These are phyloP conservation scores for Xestia sexstrigata DNA, from an alignment of 2,888 invertebrate genomes.

Conservation along the genomic window DNA sequence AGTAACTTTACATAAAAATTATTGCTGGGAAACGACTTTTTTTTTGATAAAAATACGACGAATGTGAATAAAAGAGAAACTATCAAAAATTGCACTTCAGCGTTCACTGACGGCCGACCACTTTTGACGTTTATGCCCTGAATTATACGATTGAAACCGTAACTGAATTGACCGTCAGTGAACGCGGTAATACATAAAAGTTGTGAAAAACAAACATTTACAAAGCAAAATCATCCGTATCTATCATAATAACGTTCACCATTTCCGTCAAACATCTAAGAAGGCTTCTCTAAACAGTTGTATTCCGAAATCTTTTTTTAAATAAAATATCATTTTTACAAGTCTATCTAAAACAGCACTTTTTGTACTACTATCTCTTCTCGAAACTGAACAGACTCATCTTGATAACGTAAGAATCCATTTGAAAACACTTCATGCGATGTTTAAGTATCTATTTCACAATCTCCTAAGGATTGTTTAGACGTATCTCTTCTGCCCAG, in stretches of 20 bases:
- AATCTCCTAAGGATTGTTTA: constrained; percentile 68
- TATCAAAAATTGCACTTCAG: no score
- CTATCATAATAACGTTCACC: background rate
- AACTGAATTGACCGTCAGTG: no score
- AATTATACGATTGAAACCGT: no score
- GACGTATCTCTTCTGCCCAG: constrained; percentile 51
- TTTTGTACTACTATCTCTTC: constrained; percentile 27
- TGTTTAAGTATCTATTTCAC: constrained; percentile 71
- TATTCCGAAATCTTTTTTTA: background rate
- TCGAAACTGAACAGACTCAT: constrained; percentile 44
- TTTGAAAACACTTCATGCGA: constrained; percentile 78
- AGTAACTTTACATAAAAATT: no score
- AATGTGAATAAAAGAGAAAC: no score
- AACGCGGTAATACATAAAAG: no score
- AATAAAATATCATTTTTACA: background rate
- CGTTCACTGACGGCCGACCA: no score
- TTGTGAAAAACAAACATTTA: background rate
- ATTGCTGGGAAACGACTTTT: no score
- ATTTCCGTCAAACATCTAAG: background rate
- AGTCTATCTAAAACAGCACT: background rate
- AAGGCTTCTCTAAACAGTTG: background rate
- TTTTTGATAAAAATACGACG: background rate
- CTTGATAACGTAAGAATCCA: constrained; percentile 64
- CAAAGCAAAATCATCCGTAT: background rate
- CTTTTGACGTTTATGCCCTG: no score